phyloP scores from a whole-genome alignment of 2,113 vertebrate species.

The Crotalus helleri region DNA sequence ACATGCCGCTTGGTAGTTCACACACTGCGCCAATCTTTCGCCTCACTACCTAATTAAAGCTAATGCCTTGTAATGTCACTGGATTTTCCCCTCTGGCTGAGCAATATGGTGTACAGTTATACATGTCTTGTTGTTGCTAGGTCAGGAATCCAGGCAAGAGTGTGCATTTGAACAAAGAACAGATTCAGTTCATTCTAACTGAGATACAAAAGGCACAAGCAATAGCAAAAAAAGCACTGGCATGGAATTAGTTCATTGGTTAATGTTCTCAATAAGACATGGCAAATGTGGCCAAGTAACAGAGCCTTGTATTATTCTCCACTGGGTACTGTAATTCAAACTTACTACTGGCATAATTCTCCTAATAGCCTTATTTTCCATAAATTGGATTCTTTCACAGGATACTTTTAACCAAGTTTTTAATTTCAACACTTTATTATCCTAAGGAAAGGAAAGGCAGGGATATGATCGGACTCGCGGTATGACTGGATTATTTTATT shows the following conservation, averaged over 20 bases:
- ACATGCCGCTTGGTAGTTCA: rapidly evolving
- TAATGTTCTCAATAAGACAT: not conserved
- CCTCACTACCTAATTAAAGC: not conserved
- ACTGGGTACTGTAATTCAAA: not conserved
- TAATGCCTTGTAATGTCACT: rapidly evolving
- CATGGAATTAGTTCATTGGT: not conserved
- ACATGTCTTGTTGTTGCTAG: rapidly evolving
- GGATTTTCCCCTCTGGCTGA: not conserved
- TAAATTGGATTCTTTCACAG: not conserved
- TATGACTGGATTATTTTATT: too few relatives aligned
- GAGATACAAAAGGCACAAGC: not conserved
- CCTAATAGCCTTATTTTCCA: not conserved
- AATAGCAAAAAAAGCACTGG: rapidly evolving
- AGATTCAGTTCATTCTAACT: not conserved
- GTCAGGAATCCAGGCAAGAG: not conserved
- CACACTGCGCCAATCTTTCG: not conserved
- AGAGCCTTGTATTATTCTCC: not conserved
- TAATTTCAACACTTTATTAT: not conserved
- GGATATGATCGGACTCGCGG: too few relatives aligned
- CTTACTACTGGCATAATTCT: not conserved
- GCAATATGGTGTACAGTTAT: rapidly evolving
- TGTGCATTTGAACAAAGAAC: not conserved
- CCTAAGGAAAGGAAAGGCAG: not conserved
- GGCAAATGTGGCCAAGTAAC: not conserved
- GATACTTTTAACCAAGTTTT: not conserved